These are phyloP conservation scores for Trichomalopsis sarcophagae DNA, from an alignment of 1,140 invertebrate genomes.

Conservation along the genomic window DNA sequence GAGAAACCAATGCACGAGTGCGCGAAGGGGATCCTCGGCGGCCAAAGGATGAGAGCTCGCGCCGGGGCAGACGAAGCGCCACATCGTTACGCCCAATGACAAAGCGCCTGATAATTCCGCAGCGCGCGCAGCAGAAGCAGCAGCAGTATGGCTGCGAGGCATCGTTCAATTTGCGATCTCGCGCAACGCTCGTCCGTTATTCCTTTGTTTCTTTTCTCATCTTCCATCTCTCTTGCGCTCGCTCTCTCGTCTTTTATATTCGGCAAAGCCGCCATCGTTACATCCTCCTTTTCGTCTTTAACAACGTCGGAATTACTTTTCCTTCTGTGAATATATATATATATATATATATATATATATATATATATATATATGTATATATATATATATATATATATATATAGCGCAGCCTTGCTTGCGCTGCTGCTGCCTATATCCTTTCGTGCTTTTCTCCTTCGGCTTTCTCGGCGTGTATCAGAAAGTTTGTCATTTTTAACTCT, in stretches of 20 bases:
- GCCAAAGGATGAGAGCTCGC: not conserved
- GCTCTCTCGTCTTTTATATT: slow-evolving; percentile 20
- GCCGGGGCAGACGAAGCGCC: not conserved
- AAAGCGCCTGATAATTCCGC: slow-evolving; percentile 42
- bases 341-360: too few species aligned
- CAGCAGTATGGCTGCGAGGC: slow-evolving; percentile 52
- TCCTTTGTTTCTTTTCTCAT: slow-evolving; percentile 37
- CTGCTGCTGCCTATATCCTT: not conserved
- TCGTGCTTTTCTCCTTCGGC: not conserved
- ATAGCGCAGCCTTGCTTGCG: not conserved
- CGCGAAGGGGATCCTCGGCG: not conserved
- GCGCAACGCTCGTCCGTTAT: not conserved
- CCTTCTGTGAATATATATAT: not conserved
- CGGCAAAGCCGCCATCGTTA: slow-evolving; percentile 5
- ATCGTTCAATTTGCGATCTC: slow-evolving; percentile 60
- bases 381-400: too few species aligned
- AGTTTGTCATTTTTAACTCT: slow-evolving; percentile 28
- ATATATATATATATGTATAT: too few species aligned
- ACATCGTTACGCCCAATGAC: slow-evolving; percentile 44
- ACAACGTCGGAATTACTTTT: slow-evolving; percentile 43
- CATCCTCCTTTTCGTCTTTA: slow-evolving; percentile 29
- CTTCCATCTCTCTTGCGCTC: not conserved
- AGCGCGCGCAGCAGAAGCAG: not conserved
- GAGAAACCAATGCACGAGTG: slow-evolving; percentile 2
- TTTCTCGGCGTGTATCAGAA: not conserved